Evolutionary conservation across 2,888 invertebrate species (phyloP).

Genomic region (Geophilus truncorum): DNA sequence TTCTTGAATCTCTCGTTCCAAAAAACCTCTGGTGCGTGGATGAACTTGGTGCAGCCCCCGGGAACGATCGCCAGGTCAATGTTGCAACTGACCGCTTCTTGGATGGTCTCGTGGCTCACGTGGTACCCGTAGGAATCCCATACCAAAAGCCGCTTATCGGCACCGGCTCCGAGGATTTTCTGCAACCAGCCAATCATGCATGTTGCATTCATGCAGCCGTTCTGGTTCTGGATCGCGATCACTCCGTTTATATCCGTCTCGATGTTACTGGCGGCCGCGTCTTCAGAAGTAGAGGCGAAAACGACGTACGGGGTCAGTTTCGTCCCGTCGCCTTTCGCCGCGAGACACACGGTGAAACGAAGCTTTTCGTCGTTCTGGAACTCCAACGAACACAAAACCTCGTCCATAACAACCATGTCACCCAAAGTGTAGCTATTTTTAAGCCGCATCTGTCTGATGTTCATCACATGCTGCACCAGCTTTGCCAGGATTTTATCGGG

Average conservation of each 20-base stretch:
- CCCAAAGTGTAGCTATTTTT: background rate
- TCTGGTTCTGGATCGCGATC: background rate
- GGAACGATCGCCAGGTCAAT: background rate
- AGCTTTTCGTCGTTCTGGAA: background rate
- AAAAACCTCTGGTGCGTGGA: background rate
- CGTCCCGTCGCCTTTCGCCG: background rate
- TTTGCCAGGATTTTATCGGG: background rate
- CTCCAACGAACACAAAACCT: background rate
- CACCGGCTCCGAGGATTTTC: background rate
- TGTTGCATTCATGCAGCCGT: background rate
- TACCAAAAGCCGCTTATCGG: background rate
- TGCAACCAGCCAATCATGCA: background rate
- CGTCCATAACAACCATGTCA: background rate
- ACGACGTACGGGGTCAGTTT: background rate
- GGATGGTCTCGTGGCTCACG: background rate
- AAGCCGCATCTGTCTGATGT: background rate
- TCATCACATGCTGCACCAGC: background rate
- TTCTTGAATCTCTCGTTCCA: background rate
- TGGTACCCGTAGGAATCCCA: background rate
- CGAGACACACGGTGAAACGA: background rate
- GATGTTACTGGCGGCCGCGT: background rate
- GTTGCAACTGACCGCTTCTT: background rate
- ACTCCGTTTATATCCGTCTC: background rate
- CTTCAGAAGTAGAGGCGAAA: background rate
- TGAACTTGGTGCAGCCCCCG: background rate